Evolutionary conservation across 53 echinoderm and acorn worm genomes (phyloP).

Genomic region (Paracentrotus lividus): DNA sequence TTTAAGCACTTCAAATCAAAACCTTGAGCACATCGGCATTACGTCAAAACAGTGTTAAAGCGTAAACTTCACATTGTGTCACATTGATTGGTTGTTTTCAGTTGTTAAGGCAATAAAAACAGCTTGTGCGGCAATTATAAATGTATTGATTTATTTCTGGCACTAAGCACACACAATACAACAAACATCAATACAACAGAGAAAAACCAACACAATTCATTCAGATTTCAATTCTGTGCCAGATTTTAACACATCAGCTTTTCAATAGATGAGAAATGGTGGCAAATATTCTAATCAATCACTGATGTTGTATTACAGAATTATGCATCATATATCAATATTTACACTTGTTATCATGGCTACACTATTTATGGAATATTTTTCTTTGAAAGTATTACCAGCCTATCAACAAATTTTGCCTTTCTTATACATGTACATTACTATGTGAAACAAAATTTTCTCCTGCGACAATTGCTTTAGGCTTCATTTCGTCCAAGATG

Average conservation of each 20-base stretch:
- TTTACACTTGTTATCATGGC: background rate
- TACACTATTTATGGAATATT: background rate
- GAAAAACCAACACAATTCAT: background rate
- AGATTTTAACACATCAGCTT: too few relatives aligned
- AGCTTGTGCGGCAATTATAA: background rate
- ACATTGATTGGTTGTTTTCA: background rate
- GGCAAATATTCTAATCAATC: too few relatives aligned
- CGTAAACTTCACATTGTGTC: background rate
- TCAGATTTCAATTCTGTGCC: too few relatives aligned
- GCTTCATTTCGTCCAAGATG: too few relatives aligned
- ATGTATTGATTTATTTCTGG: background rate
- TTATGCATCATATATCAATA: background rate
- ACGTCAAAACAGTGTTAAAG: background rate
- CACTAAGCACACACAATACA: background rate
- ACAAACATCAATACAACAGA: background rate
- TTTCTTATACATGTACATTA: too few relatives aligned
- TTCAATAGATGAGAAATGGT: too few relatives aligned
- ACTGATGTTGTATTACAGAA: too few relatives aligned
- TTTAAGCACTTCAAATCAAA: too few relatives aligned
- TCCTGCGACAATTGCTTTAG: too few relatives aligned
- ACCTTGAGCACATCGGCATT: too few relatives aligned
- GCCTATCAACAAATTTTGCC: too few relatives aligned
- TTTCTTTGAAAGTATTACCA: background rate
- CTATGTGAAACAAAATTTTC: too few relatives aligned
- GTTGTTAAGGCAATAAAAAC: background rate